These are phyloP conservation scores for Loris lydekkerianus DNA, from an alignment of 2,797 vertebrate species.

Conservation along the genomic window DNA sequence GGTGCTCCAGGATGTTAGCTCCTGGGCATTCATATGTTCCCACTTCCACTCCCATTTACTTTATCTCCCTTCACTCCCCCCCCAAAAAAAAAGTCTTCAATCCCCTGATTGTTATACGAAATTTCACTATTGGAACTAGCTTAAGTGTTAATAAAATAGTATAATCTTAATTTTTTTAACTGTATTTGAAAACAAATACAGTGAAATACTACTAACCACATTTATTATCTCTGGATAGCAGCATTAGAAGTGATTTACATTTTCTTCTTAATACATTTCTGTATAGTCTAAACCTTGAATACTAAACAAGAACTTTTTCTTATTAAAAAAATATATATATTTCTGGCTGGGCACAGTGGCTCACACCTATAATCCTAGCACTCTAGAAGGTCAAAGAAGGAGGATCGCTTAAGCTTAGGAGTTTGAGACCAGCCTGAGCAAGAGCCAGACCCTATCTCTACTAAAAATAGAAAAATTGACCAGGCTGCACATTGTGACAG, in stretches of 20 bases:
- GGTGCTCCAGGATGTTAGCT: background rate
- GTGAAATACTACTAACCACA: conserved; percentile 35
- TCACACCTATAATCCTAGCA: too few species aligned
- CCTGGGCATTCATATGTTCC: background rate
- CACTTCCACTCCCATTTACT: too few species aligned
- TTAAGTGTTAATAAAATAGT: conserved; percentile 47
- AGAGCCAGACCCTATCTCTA: too few species aligned
- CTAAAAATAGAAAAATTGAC: too few species aligned
- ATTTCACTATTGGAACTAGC: background rate
- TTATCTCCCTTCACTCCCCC: too few species aligned
- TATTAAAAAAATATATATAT: background rate
- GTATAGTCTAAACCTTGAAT: conserved; percentile 55
- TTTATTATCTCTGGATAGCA: background rate
- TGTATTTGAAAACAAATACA: conserved; percentile 37
- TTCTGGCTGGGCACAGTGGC: too few species aligned
- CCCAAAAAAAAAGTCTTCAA: background rate
- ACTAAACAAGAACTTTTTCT: conserved; percentile 53
- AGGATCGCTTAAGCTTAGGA: too few species aligned
- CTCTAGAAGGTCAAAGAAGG: too few species aligned
- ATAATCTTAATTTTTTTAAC: background rate
- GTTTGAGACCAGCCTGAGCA: too few species aligned
- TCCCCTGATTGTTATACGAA: background rate
- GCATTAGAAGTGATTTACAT: conserved; percentile 38
- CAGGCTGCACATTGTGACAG: too few species aligned
- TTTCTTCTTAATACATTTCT: conserved; percentile 54